Base-by-base conservation (phyloP, 2,888 invertebrate genomes). In the Chymomyza fuscimana region DNA sequence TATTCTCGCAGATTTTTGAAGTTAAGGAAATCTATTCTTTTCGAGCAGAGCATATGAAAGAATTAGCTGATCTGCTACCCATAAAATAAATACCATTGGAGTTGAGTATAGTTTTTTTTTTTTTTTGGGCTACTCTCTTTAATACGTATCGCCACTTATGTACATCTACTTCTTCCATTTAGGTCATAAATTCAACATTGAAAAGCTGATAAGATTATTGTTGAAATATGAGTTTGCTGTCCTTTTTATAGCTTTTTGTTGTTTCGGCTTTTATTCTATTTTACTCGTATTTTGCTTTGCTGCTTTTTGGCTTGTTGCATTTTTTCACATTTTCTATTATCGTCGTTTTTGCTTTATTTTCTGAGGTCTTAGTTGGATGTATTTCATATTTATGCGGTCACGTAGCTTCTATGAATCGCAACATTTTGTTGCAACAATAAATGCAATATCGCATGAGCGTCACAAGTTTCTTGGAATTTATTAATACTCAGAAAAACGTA, bases 151-250 rank as follows among this genome's bases (percentile, higher is more conserved):
- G 29, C 15, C 6, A 0, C 22, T 15, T 32, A 15, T 58, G 5
- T 25, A n/a, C 22, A 60, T 58, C 66, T 59, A 54, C 22, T 63
- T 58, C 66, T 59, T 61, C 50, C 67, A 65, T 79, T 73, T 69
- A 29, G 71, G 75, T 75, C 76, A 83, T 81, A 81, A 46, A 81
- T 75, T 81, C 81, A 83, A 79, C 81, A 81, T 81, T 70, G 84
- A 77, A 83, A 79, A 83, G 79, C 81, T 81, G 84, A 81, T 81
- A 81, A 81, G 81, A 81, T 81, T 83, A 81, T 79, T 79, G 73
- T 79, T 81, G 81, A 81, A 81, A 81, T 81, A 81, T 81, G 84
- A 79, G 70, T 76, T 79, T 79, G 2, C 32, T 32, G 32, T 32
- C 32, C 32, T 50, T 40, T 61, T 66, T 58, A 6, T 51, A 36